Evolutionary conservation across 2,113 vertebrate species (phyloP).

Genomic region (Rhagologus leucostigma): DNA sequence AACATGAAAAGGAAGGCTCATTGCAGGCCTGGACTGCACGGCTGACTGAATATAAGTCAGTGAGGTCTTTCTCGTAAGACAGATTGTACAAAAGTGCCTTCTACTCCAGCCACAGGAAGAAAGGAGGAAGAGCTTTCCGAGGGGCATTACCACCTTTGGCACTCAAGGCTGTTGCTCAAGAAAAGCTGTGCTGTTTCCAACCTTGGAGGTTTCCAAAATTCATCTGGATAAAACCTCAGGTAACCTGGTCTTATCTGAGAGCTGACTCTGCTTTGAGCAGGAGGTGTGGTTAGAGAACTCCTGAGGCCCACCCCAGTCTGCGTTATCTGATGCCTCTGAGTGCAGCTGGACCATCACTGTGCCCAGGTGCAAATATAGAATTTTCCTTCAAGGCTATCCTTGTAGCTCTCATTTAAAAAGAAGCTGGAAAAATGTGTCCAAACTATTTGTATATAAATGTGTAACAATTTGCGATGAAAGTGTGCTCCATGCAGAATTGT

Average conservation of each 20-base stretch:
- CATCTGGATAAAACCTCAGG: not conserved
- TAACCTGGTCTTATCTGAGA: not conserved
- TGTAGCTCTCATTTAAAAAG: not conserved
- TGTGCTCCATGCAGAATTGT: not conserved
- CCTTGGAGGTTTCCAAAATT: not conserved
- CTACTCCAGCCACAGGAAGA: not conserved
- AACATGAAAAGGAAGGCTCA: not conserved
- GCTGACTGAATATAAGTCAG: not conserved
- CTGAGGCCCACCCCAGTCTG: not conserved
- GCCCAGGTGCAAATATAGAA: not conserved
- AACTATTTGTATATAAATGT: constrained; percentile 9
- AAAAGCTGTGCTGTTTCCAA: not conserved
- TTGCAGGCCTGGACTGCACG: not conserved
- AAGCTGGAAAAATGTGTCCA: not conserved
- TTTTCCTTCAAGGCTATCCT: not conserved
- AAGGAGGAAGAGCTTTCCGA: not conserved
- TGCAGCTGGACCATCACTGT: not conserved
- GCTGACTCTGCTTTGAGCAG: not conserved
- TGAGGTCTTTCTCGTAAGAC: not conserved
- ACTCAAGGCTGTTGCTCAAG: not conserved
- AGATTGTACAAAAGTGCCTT: not conserved
- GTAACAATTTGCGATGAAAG: constrained; percentile 18
- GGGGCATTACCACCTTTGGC: not conserved
- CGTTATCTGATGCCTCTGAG: not conserved
- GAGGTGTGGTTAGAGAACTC: not conserved